Evolutionary conservation across 2,113 vertebrate genomes (phyloP).

Genomic region (Seriola aureovittata): DNA sequence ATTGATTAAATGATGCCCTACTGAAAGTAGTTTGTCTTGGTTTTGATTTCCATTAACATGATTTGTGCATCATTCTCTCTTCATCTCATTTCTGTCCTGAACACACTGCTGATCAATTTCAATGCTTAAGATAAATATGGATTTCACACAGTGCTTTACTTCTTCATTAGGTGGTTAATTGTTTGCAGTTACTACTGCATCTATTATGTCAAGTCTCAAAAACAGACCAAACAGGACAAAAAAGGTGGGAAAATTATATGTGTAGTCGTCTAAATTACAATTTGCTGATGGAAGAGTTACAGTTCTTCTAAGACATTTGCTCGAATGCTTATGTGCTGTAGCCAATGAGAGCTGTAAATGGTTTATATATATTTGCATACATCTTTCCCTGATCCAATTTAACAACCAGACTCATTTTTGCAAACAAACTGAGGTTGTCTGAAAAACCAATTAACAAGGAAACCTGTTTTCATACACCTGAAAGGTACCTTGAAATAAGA

Average conservation of each 20-base stretch:
- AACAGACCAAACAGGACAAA: not conserved
- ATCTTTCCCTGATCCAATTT: conserved; percentile 17
- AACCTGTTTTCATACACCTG: conserved; percentile 2
- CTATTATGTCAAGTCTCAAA: conserved; percentile 2
- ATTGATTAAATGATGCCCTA: not conserved
- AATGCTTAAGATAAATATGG: not conserved
- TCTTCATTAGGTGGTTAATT: not conserved
- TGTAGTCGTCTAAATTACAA: not conserved
- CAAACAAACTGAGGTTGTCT: conserved; percentile 14
- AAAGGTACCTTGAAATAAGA: conserved; percentile 35
- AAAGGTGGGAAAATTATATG: not conserved
- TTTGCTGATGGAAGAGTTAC: not conserved
- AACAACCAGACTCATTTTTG: not conserved
- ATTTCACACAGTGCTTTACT: conserved; percentile 10
- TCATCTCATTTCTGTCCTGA: not conserved
- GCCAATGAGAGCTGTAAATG: not conserved
- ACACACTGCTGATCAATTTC: not conserved
- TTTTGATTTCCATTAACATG: not conserved
- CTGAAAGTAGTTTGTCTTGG: not conserved
- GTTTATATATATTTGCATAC: conserved; percentile 13
- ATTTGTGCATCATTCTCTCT: not conserved
- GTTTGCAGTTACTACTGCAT: not conserved
- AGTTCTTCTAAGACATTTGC: conserved; percentile 7
- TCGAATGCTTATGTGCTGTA: not conserved
- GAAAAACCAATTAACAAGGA: not conserved